Conservation (phyloP, 2,888 invertebrate species). For the Drosophila rubida region DNA sequence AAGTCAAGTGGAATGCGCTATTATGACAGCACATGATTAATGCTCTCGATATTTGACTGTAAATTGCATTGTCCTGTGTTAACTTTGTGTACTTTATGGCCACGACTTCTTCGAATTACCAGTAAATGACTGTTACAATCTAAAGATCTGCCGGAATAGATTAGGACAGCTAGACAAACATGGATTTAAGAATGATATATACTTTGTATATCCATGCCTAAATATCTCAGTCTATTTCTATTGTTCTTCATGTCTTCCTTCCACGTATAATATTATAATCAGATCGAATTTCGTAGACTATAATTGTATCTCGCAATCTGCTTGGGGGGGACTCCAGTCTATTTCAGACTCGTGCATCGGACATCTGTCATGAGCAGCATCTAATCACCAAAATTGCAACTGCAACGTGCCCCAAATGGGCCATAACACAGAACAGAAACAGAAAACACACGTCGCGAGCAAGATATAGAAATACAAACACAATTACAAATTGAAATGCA, state of each 20-base stretch:
- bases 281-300: neutral
- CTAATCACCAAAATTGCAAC: constrained; percentile 17
- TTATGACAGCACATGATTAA: constrained; percentile 30
- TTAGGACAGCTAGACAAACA: too few species aligned
- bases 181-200: neutral
- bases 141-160: neutral
- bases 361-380: neutral
- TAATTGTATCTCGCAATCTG: neutral
- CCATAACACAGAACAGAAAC: constrained; percentile 28
- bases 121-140: neutral
- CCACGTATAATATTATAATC: neutral
- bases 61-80: constrained; percentile 11
- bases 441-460: constrained; percentile 9
- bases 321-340: neutral
- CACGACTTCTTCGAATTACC: neutral
- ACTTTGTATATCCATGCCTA: too few species aligned
- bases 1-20: constrained; percentile 36
- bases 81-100: constrained; percentile 7
- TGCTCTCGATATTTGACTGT: constrained; percentile 21
- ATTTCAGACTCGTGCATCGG: neutral
- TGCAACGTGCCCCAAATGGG: constrained; percentile 41
- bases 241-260: neutral
- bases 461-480: constrained; percentile 22
- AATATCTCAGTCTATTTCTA: neutral
- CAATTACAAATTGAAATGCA: constrained; percentile 60